Evolutionary conservation across 2,113 vertebrate species (phyloP).

Genomic region (Sialia sialis): DNA sequence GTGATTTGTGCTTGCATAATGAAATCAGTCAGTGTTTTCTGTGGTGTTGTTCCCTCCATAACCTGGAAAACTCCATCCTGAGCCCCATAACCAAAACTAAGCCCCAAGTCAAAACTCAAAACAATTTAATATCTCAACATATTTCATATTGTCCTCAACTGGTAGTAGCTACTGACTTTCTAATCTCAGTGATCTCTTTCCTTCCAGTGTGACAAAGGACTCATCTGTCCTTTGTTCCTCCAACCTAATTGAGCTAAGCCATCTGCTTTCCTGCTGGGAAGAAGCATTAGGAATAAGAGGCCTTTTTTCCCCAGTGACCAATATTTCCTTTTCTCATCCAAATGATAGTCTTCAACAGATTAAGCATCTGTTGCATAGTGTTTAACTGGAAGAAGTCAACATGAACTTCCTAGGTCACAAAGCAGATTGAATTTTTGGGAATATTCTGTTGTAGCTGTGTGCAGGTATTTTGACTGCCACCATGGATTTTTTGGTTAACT

Average conservation of each 20-base stretch:
- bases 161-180: not conserved
- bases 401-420: not conserved
- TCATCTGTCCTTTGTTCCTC: not conserved
- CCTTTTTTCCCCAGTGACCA: not conserved
- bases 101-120: not conserved
- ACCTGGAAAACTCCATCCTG: not conserved
- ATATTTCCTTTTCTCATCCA: conserved; percentile 17
- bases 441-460: not conserved
- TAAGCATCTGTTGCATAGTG: not conserved
- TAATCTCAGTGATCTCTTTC: not conserved
- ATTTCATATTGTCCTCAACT: not conserved
- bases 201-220: not conserved
- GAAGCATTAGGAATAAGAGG: not conserved
- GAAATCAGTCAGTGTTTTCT: not conserved
- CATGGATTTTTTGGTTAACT: not conserved
- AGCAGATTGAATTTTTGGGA: not conserved
- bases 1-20: not conserved
- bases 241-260: not conserved
- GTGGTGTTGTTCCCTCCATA: not conserved
- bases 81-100: not conserved
- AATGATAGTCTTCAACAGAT: not conserved
- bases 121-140: not conserved
- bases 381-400: not conserved
- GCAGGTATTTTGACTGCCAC: too few relatives aligned
- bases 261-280: conserved; percentile 21